Conservation (phyloP, 2,113 vertebrate species). For the Nannospalax galili region DNA sequence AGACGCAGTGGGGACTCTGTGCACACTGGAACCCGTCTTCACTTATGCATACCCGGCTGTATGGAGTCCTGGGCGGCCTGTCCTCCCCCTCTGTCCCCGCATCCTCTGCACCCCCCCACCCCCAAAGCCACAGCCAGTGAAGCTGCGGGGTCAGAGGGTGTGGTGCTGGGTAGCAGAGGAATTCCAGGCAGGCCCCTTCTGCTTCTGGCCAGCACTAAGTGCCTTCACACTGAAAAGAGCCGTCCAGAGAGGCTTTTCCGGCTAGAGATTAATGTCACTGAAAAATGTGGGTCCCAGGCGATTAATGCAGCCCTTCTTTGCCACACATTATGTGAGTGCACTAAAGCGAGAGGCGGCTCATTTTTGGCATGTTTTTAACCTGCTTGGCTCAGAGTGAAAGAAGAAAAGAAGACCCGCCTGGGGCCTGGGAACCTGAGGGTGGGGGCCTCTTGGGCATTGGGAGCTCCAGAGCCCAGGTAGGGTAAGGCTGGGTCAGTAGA, state of each 20-base stretch:
- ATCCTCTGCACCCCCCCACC: conserved; percentile 47
- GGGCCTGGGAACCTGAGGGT: background rate
- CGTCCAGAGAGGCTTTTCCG: conserved; percentile 71
- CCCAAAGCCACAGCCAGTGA: conserved; percentile 16
- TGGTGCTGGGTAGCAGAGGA: conserved; percentile 72
- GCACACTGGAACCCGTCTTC: background rate
- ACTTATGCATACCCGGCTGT: background rate
- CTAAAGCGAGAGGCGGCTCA: conserved; percentile 74
- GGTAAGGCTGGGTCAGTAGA: background rate
- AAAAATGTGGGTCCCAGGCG: conserved; percentile 71
- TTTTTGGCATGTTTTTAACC: conserved; percentile 73
- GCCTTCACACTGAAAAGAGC: conserved; percentile 78
- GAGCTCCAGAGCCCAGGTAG: conserved; percentile 3
- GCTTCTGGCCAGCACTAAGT: conserved; percentile 79
- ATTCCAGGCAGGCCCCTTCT: conserved; percentile 76
- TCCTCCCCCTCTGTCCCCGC: background rate
- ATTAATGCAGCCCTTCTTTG: conserved; percentile 70
- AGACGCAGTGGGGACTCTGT: background rate
- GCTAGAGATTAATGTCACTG: conserved; percentile 80
- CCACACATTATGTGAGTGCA: conserved; percentile 71
- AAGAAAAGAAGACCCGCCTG: conserved; percentile 63
- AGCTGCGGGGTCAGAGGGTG: conserved; percentile 73
- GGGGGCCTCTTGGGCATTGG: background rate
- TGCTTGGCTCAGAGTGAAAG: conserved; percentile 71
- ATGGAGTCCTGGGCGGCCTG: background rate